Evolutionary conservation across 1,140 invertebrate genomes (phyloP).

Genomic region (Reticulitermes speratus): DNA sequence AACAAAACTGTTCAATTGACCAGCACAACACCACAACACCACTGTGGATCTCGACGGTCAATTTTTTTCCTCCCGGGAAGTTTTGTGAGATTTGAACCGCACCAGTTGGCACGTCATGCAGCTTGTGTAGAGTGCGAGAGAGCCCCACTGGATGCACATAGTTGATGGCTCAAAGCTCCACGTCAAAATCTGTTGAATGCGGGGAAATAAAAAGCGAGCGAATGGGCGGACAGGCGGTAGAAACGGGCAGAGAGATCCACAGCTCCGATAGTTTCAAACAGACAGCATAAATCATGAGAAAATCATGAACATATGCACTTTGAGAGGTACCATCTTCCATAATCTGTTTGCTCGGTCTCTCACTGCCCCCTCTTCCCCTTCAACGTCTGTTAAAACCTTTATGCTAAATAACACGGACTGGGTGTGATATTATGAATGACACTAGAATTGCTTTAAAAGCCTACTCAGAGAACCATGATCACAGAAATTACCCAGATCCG

Average conservation of each 20-base stretch:
- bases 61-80: background rate
- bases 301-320: background rate
- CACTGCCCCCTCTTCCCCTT: too few species aligned
- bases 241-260: background rate
- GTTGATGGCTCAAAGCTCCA: background rate
- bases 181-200: constrained; percentile 8
- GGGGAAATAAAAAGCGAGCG: background rate
- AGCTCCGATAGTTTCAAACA: background rate
- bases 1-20: background rate
- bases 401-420: background rate
- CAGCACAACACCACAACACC: background rate
- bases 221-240: background rate
- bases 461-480: background rate
- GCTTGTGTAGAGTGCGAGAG: background rate
- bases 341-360: too few species aligned
- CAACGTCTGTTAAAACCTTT: background rate
- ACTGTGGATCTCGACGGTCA: background rate
- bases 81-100: background rate
- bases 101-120: background rate
- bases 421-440: background rate
- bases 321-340: background rate
- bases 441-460: background rate
- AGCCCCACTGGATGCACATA: background rate
- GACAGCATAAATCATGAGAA: background rate
- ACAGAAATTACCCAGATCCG: background rate